These are phyloP conservation scores for Lucifuga dentata DNA, from an alignment of 2,113 vertebrate species.

Conservation along the genomic window DNA sequence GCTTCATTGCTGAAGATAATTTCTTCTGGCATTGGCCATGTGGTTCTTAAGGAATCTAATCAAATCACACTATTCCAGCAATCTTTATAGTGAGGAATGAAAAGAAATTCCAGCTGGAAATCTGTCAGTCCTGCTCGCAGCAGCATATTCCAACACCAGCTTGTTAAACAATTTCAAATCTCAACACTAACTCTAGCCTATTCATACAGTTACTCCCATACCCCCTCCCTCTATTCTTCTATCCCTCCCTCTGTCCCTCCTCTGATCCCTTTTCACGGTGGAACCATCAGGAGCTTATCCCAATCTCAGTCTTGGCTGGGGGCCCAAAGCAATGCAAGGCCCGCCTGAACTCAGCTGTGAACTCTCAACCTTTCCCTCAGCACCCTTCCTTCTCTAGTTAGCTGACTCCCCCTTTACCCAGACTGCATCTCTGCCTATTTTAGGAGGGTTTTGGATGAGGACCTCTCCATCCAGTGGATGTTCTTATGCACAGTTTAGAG, in stretches of 20 bases:
- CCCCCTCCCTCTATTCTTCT: constrained; percentile 31
- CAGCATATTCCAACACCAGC: constrained; percentile 62
- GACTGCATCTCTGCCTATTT: constrained; percentile 60
- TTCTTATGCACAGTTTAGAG: constrained; percentile 66
- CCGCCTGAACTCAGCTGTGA: constrained; percentile 71
- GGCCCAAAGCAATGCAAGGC: constrained; percentile 58
- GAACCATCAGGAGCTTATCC: constrained; percentile 75
- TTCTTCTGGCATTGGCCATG: constrained; percentile 25
- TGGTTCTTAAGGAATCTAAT: constrained; percentile 44
- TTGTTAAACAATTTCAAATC: constrained; percentile 78
- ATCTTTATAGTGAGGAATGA: constrained; percentile 27
- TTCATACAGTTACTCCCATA: constrained; percentile 51
- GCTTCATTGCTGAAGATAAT: constrained; percentile 48
- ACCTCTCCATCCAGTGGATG: constrained; percentile 43
- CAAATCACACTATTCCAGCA: constrained; percentile 18
- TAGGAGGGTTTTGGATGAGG: constrained; percentile 47
- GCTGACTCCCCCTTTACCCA: constrained; percentile 30
- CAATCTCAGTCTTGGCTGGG: constrained; percentile 68
- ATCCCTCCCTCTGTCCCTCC: constrained; percentile 59
- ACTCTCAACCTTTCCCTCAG: constrained; percentile 69
- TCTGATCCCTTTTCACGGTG: constrained; percentile 77
- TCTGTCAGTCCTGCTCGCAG: constrained; percentile 37
- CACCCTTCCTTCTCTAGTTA: constrained; percentile 40
- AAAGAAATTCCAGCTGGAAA: constrained; percentile 38
- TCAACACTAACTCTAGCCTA: constrained; percentile 56